These are phyloP conservation scores for Sus cebifrons DNA, from an alignment of 2,797 vertebrate genomes.

Conservation along the genomic window DNA sequence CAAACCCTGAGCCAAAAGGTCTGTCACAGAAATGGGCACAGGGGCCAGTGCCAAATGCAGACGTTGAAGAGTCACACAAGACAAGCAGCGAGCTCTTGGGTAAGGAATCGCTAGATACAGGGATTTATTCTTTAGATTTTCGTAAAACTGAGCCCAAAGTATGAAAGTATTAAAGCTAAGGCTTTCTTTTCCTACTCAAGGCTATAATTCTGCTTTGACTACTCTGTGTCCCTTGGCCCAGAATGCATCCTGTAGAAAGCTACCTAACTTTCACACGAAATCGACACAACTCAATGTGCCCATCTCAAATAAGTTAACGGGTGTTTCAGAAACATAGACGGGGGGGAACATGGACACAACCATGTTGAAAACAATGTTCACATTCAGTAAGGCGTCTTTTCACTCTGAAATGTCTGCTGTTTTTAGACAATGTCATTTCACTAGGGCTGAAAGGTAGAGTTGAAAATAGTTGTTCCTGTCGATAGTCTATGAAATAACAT, in stretches of 20 bases:
- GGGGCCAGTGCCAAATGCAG: background rate
- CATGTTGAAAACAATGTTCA: background rate
- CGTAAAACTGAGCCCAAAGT: background rate
- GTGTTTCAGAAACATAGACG: background rate
- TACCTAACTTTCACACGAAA: background rate
- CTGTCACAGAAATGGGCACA: background rate
- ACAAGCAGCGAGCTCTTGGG: background rate
- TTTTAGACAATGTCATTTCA: background rate
- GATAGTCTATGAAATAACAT: background rate
- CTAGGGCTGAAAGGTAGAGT: background rate
- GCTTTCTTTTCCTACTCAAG: background rate
- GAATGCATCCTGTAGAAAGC: constrained; percentile 22
- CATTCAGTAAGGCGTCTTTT: constrained; percentile 21
- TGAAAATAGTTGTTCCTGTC: background rate
- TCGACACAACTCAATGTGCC: background rate
- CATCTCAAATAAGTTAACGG: background rate
- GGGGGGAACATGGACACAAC: background rate
- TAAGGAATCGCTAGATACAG: background rate
- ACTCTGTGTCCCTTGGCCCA: background rate
- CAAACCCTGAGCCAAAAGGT: background rate
- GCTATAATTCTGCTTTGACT: background rate
- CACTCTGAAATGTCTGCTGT: background rate
- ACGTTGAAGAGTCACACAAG: background rate
- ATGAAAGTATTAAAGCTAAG: background rate
- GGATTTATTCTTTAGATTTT: background rate